A percentile compares a stretch with the other conserved stretches of the same genome.
Evolutionary conservation across 2,797 vertebrate genomes (phyloP).

Genomic region (Crypturellus tataupa): DNA sequence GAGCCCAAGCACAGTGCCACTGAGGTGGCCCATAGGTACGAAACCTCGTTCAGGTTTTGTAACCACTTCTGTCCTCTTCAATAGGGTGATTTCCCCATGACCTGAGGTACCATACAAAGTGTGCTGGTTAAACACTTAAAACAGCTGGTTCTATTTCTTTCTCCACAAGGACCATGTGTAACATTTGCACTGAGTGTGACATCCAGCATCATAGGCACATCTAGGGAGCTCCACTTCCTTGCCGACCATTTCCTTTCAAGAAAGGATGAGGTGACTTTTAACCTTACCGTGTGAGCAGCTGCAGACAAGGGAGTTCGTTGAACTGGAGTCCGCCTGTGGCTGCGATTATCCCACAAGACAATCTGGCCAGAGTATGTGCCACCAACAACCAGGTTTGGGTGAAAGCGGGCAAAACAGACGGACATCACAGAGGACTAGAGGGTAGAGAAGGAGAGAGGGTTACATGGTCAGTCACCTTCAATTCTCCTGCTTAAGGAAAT

Average conservation of each 20-base stretch:
- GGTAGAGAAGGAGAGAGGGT: background rate
- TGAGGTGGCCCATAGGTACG: background rate
- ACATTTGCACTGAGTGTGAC: background rate
- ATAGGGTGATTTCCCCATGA: background rate
- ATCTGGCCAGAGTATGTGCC: conserved; percentile 98
- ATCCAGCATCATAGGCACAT: background rate
- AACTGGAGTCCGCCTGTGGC: conserved; percentile 94
- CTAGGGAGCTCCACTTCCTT: background rate
- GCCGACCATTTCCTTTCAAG: background rate
- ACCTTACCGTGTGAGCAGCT: conserved; percentile 93
- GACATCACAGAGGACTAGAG: conserved; percentile 96
- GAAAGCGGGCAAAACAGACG: conserved; percentile 96
- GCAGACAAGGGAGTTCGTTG: conserved; percentile 96
- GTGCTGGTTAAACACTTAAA: background rate
- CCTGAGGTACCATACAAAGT: accelerated
- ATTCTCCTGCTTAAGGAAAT: background rate
- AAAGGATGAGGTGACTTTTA: background rate
- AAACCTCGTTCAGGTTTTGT: background rate
- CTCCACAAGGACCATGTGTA: background rate
- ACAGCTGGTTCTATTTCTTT: background rate
- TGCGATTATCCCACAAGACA: conserved; percentile 97
- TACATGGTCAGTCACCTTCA: background rate
- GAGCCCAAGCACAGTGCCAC: background rate
- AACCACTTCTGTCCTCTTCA: background rate
- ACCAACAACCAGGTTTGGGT: conserved; percentile 95